A percentile compares a stretch with the other conserved stretches of the same genome.
Evolutionary conservation across 2,888 invertebrate species (phyloP).

Genomic region (Oscheius myriophilus): DNA sequence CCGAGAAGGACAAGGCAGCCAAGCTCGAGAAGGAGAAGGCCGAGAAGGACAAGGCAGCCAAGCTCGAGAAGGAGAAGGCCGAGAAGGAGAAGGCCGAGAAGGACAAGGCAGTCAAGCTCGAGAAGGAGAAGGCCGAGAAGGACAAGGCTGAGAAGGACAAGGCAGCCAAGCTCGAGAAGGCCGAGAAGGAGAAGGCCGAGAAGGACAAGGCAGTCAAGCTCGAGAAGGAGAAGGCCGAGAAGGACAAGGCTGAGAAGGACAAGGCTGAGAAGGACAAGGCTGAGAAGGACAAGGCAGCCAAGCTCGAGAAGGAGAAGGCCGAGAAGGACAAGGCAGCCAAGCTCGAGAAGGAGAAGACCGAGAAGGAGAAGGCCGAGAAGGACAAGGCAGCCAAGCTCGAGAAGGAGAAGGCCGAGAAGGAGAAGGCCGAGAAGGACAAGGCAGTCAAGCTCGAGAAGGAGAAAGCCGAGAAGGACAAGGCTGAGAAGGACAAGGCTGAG

Average conservation of each 20-base stretch:
- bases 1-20: constrained; percentile 11
- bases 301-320: neutral
- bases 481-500: constrained; percentile 12
- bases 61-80: constrained; percentile 15
- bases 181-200: constrained; percentile 23
- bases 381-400: constrained; percentile 8
- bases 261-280: constrained; percentile 20
- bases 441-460: constrained; percentile 21
- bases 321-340: constrained; percentile 26
- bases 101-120: neutral
- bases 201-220: constrained; percentile 26
- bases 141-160: constrained; percentile 16
- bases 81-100: constrained; percentile 18
- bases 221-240: constrained; percentile 22
- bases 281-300: constrained; percentile 15
- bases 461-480: constrained; percentile 14
- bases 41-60: constrained; percentile 17
- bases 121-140: constrained; percentile 20
- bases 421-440: constrained; percentile 14
- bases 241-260: constrained; percentile 12
- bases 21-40: neutral
- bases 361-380: constrained; percentile 18
- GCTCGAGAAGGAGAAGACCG: neutral
- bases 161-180: constrained; percentile 7
- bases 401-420: constrained; percentile 27